Conservation (phyloP, 2,113 vertebrate species). For the Xyliphius kryptos region DNA sequence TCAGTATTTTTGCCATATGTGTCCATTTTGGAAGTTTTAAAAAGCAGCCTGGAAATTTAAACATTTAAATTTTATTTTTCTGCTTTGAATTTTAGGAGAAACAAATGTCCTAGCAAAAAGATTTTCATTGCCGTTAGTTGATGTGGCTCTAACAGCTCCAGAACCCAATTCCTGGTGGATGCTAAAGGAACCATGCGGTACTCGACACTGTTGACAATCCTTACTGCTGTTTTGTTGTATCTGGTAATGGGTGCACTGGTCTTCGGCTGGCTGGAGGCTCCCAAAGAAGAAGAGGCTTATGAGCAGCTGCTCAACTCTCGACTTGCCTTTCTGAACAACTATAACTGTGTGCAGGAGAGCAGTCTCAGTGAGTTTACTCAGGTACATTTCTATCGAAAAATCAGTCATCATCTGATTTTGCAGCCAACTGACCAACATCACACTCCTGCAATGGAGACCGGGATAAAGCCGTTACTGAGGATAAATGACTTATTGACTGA, state of each 20-base stretch:
- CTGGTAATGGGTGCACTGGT: conserved; percentile 78
- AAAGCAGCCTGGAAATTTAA: no score
- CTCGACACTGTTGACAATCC: conserved; percentile 73
- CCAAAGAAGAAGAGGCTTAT: conserved; percentile 62
- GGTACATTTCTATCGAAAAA: conserved; percentile 55
- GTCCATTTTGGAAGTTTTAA: background rate
- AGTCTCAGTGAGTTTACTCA: conserved; percentile 64
- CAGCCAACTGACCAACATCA: background rate
- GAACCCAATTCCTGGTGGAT: conserved; percentile 13
- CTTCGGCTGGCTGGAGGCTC: conserved; percentile 75
- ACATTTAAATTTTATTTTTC: background rate
- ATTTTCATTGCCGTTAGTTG: conserved; percentile 20
- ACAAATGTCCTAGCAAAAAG: conserved; percentile 1
- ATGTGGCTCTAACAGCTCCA: conserved; percentile 23
- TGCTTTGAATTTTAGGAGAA: background rate
- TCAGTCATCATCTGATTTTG: background rate
- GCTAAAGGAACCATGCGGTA: conserved; percentile 66
- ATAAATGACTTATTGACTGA: background rate
- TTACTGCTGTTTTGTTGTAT: conserved; percentile 75
- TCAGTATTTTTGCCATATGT: conserved; percentile 8
- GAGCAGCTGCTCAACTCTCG: conserved; percentile 49
- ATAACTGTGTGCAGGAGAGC: conserved; percentile 64
- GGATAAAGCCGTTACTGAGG: background rate
- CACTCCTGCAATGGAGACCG: no score
- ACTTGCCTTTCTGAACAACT: conserved; percentile 60